Conservation (phyloP, 2,797 vertebrate species). For the Chelmon rostratus region DNA sequence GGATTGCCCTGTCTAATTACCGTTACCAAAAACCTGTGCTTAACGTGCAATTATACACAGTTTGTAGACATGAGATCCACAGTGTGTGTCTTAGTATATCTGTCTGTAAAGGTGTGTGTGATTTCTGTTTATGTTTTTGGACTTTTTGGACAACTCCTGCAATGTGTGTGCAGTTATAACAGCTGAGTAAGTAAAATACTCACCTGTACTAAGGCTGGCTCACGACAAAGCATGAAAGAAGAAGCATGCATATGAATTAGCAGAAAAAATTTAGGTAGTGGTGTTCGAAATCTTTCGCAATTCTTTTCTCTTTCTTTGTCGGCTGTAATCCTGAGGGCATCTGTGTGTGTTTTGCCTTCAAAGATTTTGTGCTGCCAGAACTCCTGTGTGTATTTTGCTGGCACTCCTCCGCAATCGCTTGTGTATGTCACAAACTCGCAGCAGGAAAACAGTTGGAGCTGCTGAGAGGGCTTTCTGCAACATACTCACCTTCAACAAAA, state of each 20-base stretch:
- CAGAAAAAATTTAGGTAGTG: not conserved
- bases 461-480: not conserved
- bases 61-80: conserved; percentile 27
- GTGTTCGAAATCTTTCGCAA: not conserved
- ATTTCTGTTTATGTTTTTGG: not conserved
- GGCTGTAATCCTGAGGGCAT: not conserved
- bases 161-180: conserved; percentile 5
- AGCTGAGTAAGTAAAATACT: not conserved
- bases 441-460: conserved; percentile 3
- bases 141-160: no score
- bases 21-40: conserved; percentile 28
- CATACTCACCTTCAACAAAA: not conserved
- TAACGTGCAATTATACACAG: conserved; percentile 55
- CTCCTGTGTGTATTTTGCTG: conserved; percentile 22
- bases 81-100: conserved; percentile 20
- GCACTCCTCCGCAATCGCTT: conserved; percentile 7
- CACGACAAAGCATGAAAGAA: not conserved
- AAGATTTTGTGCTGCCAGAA: not conserved
- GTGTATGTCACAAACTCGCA: not conserved
- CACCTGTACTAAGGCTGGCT: not conserved
- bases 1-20: conserved; percentile 63
- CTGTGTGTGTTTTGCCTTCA: not conserved
- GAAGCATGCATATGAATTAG: no score
- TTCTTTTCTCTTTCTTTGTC: not conserved
- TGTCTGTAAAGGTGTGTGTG: conserved; percentile 27